phyloP scores from a whole-genome alignment of 2,797 vertebrate genomes.

The Pristis pectinata region DNA sequence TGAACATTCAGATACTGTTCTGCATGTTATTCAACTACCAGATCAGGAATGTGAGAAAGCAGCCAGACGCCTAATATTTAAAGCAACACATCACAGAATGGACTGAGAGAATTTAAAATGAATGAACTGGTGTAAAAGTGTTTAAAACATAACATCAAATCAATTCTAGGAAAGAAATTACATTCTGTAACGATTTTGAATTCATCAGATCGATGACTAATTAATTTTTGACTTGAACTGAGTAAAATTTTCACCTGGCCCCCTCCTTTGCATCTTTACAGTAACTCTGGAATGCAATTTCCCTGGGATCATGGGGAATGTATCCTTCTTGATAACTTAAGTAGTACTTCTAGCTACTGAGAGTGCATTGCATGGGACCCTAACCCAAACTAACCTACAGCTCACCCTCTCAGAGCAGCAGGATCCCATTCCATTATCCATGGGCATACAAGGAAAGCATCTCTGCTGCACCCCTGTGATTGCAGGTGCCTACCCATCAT shows the following conservation, averaged over 20 bases:
- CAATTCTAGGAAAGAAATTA: background rate
- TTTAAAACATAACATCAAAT: background rate
- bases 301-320: too few relatives aligned
- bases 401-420: background rate
- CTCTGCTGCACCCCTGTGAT: background rate
- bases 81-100: background rate
- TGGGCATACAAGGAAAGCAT: background rate
- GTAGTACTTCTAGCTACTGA: background rate
- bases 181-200: background rate
- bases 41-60: background rate
- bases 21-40: background rate
- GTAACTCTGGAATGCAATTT: too few relatives aligned
- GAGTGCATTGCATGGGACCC: background rate
- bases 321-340: background rate
- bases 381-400: background rate
- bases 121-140: background rate
- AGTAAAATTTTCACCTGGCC: background rate
- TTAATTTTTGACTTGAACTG: background rate
- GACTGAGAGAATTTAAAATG: background rate
- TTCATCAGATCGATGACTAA: background rate
- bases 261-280: background rate
- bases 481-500: background rate
- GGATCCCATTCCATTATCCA: background rate
- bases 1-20: background rate
- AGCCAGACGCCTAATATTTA: background rate